Base-by-base conservation (phyloP, 2,113 vertebrate species). In the Neogobius melanostomus region DNA sequence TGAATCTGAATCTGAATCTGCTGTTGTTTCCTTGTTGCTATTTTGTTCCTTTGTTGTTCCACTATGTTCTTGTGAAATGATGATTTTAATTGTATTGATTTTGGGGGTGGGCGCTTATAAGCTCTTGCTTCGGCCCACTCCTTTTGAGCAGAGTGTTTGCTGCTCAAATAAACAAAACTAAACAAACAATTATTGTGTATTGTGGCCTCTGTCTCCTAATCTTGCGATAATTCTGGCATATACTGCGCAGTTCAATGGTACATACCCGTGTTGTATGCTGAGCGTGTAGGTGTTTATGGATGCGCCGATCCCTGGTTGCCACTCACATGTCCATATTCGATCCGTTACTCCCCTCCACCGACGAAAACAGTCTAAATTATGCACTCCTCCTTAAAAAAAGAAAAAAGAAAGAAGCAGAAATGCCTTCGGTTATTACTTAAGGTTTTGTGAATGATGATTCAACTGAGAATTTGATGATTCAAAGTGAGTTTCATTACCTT, bases 291-390 rank as follows among this genome's bases (percentile, higher is more conserved):
- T 80, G 7, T 64, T 84, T 7, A 15, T 7, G 46, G 72, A 64
- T 21, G 75, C 0, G 6, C 43, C 6, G 1, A 45, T 44, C 71
- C 80, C 86, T 36, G 84, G 69, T 74, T 66, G 84, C 90, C 89
- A 92, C 10, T 21, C 8, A 50, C 92, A 93, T 1, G 2, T 6
- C 51, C 47, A 77, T 0, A 8, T 21, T 0, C 8, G 0, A 0
- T 8, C 0, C 0, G 0, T 0, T 7, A 0, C 0, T 0, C 0
- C 3, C 28, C 28, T 5, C 15, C 8, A 0, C 64, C 70, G 45
- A 3, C 54, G n/a, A 51, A 82, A 92, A 71, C 92, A 93, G 21
- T 81, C 67, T 12, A 93, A 83, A 68, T 72, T 54, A 16, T n/a
- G 65, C 42, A 81, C 81, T 66, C 85, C 90, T 54, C 69, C 91